Evolutionary conservation across 2,797 vertebrate genomes (phyloP), one percentile per base, ranked within the genome.

Genomic region (Scolopax rusticola): DNA sequence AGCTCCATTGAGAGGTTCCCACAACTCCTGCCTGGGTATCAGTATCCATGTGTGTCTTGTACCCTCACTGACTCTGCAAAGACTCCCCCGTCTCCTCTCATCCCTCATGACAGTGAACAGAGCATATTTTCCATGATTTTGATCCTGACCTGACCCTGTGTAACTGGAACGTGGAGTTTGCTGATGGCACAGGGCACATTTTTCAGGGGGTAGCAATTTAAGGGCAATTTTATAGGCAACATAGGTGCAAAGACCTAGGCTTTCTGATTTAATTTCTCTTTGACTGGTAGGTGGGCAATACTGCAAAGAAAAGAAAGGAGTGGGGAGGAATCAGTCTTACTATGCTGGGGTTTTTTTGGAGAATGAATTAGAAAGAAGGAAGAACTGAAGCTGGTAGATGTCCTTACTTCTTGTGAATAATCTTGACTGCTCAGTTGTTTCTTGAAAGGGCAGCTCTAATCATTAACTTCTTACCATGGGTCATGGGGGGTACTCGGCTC

Each of bases 301-400:
- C 13, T 54, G 69, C 23, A 32, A 70, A 67, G 36, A 59, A 67
- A 79, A 33, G 33, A 40, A 68, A 50, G 20, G 27, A 8, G 1
- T 1, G 5, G 4, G 2, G 1, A 0, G 0, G 21, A 36, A 17
- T 24, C 16, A 28, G n/a, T 82, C 21, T 33, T 43, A 33, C 9
- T 10, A 11, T 40, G 10, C 9, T 80, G 68, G 68, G 36, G 2
- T 5, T 86, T 84, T 78, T 50, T 41, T 78, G 59, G 38, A 76
- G 30, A 38, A 4, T 68, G 36, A 28, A 71, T 80, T 36, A 57
- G 48, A 81, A 94, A 64, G 17, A 73, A 50, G 28, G 18, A 70
- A 71, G 28, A 50, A 24, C 19, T n/a, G 79, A 41, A 77, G 18
- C 10, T 38, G 45, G 6, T 36, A 70, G 68, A 6, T 71, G 43